Conservation (phyloP, 2,888 invertebrate genomes). For the Erebia ligea region DNA sequence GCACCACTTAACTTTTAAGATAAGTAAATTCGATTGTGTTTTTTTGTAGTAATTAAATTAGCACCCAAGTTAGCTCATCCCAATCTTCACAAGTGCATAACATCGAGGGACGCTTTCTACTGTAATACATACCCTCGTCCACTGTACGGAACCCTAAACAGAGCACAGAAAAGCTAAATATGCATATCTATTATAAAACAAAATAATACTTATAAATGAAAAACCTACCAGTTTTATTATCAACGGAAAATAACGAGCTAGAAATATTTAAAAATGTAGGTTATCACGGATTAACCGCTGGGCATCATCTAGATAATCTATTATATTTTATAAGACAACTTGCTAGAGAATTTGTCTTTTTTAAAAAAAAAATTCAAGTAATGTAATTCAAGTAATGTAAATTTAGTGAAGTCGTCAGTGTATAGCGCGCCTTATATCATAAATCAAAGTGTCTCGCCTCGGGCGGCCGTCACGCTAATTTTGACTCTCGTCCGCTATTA, state of each 20-base stretch:
- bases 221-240: too few relatives aligned
- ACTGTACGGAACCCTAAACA: constrained; percentile 70
- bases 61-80: background rate
- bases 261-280: too few relatives aligned
- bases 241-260: too few relatives aligned
- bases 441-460: constrained; percentile 51
- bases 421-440: constrained; percentile 50
- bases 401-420: constrained; percentile 36
- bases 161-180: constrained; percentile 48
- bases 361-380: too few relatives aligned
- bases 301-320: too few relatives aligned
- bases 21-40: background rate
- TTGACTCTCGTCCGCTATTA: constrained; percentile 60
- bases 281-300: too few relatives aligned
- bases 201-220: background rate
- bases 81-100: constrained; percentile 32
- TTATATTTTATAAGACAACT: too few relatives aligned
- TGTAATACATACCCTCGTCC: constrained; percentile 75
- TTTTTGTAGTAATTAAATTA: background rate
- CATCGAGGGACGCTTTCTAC: constrained; percentile 41
- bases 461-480: constrained; percentile 60
- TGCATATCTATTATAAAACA: constrained; percentile 11
- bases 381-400: too few relatives aligned
- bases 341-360: too few relatives aligned
- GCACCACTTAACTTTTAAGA: background rate